Evolutionary conservation across 1,140 invertebrate species (phyloP), one percentile per base, ranked within the genome.

Genomic region (Apis florea): DNA sequence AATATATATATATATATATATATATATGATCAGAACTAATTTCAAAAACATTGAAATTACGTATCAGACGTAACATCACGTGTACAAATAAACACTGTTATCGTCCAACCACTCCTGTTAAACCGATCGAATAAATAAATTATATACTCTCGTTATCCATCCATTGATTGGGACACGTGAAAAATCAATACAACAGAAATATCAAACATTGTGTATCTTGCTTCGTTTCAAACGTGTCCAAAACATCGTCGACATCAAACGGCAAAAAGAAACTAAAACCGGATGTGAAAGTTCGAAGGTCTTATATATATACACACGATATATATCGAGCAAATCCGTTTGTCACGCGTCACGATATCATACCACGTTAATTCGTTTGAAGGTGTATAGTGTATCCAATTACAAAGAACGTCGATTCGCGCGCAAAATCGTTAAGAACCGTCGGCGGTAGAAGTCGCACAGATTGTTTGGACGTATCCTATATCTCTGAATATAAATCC

Each of bases 401-500:
- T 71, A 17, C n/a, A 31, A 31, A 75, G 49, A 51, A 26, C 13
- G 24, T 66, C 53, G 15, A 64, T 82, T 61, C n/a, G 21, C 24
- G 47, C 21, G 17, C 8, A 8, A 9, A 6, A 0, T 21, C n/a
- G 24, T 26, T 56, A 26, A 58, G 66, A 6, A n/a, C 40, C n/a
- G 40, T 74, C 56, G 13, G 26, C 15, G 24, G 31, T 54, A 2
- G 19, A n/a, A 17, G 24, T 15, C 59, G 17, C 58, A 47, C 15
- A 51, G 54, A 59, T 79, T 63, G 70, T 59, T 66, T 31, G 40
- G 51, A 58, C 61, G 69, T 58, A 13, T 66, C 61, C 61, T 71
- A 76, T 56, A 72, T 72, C 64, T 54, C 56, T 40, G 58, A 77
- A 84, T 63, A 87, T 87, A 87, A 87, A 87, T 87, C 69, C 85